Percentiles rank a stretch among this genome's conserved stretches.
These are phyloP conservation scores for Acestrorhynchus altus DNA, from an alignment of 2,797 vertebrate species.

Conservation along the genomic window DNA sequence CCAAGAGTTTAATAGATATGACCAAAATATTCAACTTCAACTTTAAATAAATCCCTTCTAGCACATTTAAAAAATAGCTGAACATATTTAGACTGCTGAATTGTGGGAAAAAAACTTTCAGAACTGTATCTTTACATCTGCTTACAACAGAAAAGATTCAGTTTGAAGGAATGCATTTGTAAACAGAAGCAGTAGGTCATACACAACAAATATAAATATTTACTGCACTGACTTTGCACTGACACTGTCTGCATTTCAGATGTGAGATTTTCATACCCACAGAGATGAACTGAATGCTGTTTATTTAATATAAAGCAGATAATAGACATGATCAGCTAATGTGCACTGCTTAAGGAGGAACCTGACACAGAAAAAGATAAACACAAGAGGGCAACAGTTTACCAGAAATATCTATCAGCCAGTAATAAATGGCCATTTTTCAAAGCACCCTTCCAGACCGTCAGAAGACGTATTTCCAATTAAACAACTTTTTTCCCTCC, in stretches of 20 bases:
- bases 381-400: constrained; percentile 83
- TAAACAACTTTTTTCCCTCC: constrained; percentile 41
- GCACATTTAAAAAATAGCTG: too few relatives aligned
- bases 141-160: not conserved
- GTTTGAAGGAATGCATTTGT: not conserved
- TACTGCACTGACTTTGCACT: not conserved
- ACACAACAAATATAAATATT: not conserved
- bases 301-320: not conserved
- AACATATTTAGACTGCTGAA: too few relatives aligned
- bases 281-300: not conserved
- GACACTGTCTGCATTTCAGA: not conserved
- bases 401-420: constrained; percentile 68
- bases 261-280: not conserved
- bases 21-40: too few relatives aligned
- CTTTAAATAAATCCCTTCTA: too few relatives aligned
- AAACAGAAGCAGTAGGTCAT: not conserved
- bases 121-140: too few relatives aligned
- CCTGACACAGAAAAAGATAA: constrained; percentile 62
- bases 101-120: too few relatives aligned
- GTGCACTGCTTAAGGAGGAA: constrained; percentile 43
- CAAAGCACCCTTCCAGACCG: constrained; percentile 32
- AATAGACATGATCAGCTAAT: not conserved
- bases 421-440: constrained; percentile 37
- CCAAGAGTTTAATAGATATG: too few relatives aligned
- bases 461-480: constrained; percentile 59